These are phyloP conservation scores for Dromiciops gliroides DNA, from an alignment of 2,113 vertebrate species.

Conservation along the genomic window DNA sequence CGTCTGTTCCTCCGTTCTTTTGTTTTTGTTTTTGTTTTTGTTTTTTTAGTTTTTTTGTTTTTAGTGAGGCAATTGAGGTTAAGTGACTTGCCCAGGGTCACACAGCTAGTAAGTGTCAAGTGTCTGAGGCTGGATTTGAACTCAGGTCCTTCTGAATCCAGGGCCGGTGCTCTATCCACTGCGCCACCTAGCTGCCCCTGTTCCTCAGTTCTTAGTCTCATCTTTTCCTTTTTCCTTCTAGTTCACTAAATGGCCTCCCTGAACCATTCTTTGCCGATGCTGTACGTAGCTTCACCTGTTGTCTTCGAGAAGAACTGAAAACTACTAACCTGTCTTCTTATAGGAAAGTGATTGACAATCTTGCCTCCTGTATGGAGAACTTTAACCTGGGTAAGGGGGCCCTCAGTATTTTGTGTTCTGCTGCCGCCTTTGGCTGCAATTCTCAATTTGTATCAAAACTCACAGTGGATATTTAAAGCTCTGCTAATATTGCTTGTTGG, in stretches of 20 bases:
- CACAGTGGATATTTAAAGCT: neutral
- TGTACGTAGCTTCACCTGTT: constrained; percentile 83
- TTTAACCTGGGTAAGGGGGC: constrained; percentile 87
- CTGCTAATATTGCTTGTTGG: neutral
- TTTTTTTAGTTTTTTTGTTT: no score
- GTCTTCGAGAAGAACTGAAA: constrained; percentile 87
- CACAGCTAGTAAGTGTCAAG: no score
- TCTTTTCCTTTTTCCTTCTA: constrained; percentile 68
- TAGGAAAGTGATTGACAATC: constrained; percentile 86
- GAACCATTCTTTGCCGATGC: constrained; percentile 79
- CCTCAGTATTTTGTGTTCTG: neutral
- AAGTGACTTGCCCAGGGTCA: no score
- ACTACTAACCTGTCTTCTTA: constrained; percentile 80
- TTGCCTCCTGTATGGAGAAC: constrained; percentile 90
- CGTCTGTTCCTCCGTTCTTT: neutral
- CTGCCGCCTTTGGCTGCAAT: constrained; percentile 14
- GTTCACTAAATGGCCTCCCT: constrained; percentile 88
- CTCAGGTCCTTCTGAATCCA: no score
- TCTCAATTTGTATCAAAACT: neutral
- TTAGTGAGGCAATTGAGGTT: no score
- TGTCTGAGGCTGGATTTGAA: no score
- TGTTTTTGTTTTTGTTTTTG: constrained; percentile 41
- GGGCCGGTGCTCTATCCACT: no score
- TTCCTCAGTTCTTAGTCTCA: no score
- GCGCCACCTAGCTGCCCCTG: no score